Evolutionary conservation across 2,888 invertebrate genomes (phyloP), one percentile per base, ranked within the genome.

Genomic region (Stenichneumon culpator): DNA sequence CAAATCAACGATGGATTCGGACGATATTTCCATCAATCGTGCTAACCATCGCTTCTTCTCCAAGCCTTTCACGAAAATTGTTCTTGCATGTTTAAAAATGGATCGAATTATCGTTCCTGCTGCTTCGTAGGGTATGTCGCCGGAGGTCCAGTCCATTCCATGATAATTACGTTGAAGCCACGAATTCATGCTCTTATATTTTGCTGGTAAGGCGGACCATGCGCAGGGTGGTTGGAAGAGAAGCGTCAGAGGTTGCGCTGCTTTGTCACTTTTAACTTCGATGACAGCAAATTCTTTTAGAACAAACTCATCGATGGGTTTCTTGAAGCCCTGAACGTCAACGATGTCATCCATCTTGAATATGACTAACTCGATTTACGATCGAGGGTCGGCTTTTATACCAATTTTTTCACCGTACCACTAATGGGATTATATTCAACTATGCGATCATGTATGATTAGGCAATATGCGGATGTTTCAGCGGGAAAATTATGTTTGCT

Each of bases 31-130:
- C 14, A 16, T 69, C 25, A 74, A 63, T 0, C 9, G 36, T 2
- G 52, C 5, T 1, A 75, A 1, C 73, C 57, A 68, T 39, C 25
- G 1, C 25, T 14, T 36, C 73, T 82, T 82, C 57, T 79, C 70
- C 3, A 32, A 39, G 14, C 69, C 60, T 22, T 82, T 75, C 9
- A 75, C 75, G 52, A 52, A 25, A 25, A 25, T 25, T 25, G 25
- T 25, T 25, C 25, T 25, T 25, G 25, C 25, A 25, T 25, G 25
- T 25, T 25, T 25, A 1, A 25, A 25, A 25, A 25, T 25, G 25
- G 25, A 25, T 25, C 25, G 25, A 25, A 25, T 25, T 25, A 25
- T 25, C 25, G 25, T 25, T 25, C 25, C 25, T 25, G 25, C 25
- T 25, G 25, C 25, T 25, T 25, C 25, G 25, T 25, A 25, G 25